phyloP scores from a whole-genome alignment of 2,113 vertebrate genomes.

The Cathartes aura region DNA sequence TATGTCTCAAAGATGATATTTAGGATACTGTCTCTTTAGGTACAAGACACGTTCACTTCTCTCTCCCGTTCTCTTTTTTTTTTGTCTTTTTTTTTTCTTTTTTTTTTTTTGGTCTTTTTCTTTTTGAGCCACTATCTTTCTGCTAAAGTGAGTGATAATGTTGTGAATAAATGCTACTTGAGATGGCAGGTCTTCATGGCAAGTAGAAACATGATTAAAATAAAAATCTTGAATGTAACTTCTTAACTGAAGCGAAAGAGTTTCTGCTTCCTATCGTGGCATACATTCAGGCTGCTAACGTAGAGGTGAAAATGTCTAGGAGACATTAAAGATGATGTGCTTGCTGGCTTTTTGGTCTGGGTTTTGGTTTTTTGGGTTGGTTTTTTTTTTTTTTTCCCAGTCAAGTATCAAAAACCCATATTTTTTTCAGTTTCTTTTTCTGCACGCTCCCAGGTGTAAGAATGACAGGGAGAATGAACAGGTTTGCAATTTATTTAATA shows the following conservation, averaged over 20 bases:
- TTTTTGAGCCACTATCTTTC: background rate
- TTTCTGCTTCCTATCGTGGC: background rate
- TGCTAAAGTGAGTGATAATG: background rate
- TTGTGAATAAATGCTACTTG: background rate
- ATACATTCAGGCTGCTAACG: background rate
- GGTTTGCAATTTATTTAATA: background rate
- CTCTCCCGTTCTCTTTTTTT: background rate
- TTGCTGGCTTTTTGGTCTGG: background rate
- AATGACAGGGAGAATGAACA: background rate
- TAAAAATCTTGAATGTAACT: background rate
- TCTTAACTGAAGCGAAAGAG: background rate
- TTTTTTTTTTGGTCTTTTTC: background rate
- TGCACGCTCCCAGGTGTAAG: background rate
- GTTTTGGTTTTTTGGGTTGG: background rate
- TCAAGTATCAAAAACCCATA: accelerated
- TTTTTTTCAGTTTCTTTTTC: background rate
- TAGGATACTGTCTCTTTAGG: background rate
- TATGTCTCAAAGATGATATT: background rate
- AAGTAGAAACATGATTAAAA: background rate
- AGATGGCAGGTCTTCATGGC: background rate
- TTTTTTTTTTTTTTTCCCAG: background rate
- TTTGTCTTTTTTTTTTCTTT: no score
- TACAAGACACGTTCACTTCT: background rate
- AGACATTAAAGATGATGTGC: background rate
- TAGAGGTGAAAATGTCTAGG: background rate